Evolutionary conservation across 1,140 invertebrate genomes (phyloP), one percentile per base, ranked within the genome.

Genomic region (Arion vulgaris): DNA sequence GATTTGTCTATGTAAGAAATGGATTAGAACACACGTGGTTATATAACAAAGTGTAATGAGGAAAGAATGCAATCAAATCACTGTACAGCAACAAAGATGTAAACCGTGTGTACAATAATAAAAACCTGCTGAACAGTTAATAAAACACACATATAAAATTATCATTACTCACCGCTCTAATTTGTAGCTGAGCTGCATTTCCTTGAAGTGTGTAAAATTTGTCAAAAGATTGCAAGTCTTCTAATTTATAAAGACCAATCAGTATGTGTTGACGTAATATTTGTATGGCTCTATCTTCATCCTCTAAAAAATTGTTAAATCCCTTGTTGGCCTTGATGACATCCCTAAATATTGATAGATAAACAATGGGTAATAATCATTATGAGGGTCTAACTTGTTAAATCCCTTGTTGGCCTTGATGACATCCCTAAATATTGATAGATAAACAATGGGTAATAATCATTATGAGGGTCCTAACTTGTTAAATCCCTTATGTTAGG

Each of bases 151-250:
- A n/a, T n/a, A n/a, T n/a, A n/a, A n/a, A n/a, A n/a, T n/a, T n/a
- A n/a, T n/a, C n/a, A n/a, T n/a, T 32, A 32, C 62, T 66, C n/a
- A 88, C 87, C 76, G 68, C 71, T 57, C 80, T 84, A 53, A 85
- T 57, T 34, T 83, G 66, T 17, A 89, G 84, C 62, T 85, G 83
- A 7, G 89, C 89, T 36, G 81, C 15, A 17, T 72, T 85, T 15
- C 90, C 90, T 73, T 90, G 86, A n/a, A 91, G 83, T 49, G 89
- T 91, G 77, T 89, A 89, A 51, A 89, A 86, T 15, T 72, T 36
- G 11, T 84, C 80, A 34, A 66, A 81, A 11, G 81, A 79, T 9
- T 80, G 78, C 17, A 91, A 53, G 26, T 88, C 81, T 34, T 87
- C 85, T 75, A 89, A 49, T 5, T 76, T 84, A 75, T 86, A 82